phyloP scores from a whole-genome alignment of 1,140 invertebrate species.

The Phthorimaea operculella region DNA sequence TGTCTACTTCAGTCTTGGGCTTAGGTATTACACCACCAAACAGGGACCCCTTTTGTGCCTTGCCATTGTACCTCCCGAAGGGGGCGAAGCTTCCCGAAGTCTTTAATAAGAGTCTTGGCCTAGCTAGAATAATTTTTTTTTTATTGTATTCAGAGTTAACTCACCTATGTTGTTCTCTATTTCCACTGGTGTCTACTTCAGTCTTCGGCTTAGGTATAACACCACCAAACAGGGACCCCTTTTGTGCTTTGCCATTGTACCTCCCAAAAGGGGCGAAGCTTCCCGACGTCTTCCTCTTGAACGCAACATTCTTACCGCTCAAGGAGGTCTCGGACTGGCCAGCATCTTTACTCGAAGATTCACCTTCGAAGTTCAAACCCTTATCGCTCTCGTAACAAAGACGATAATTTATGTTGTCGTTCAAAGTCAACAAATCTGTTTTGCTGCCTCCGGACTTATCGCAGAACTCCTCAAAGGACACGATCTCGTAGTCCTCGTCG shows the following conservation, averaged over 20 bases:
- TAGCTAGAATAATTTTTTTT: too few species aligned
- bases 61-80: constrained; percentile 38
- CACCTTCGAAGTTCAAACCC: constrained; percentile 30
- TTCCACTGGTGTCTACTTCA: constrained; percentile 34
- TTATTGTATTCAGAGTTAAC: background rate
- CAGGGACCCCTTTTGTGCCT: constrained; percentile 27
- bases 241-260: constrained; percentile 24
- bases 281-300: constrained; percentile 39
- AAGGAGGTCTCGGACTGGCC: constrained; percentile 57
- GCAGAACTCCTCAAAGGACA: constrained; percentile 70
- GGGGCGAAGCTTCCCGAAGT: constrained; percentile 41
- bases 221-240: constrained; percentile 40
- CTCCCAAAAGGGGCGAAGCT: constrained; percentile 50
- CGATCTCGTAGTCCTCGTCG: constrained; percentile 64
- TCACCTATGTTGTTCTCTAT: constrained; percentile 44
- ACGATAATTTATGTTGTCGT: constrained; percentile 66
- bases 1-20: constrained; percentile 39
- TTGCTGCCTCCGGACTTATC: constrained; percentile 63
- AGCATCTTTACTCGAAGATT: constrained; percentile 40
- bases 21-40: constrained; percentile 50
- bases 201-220: constrained; percentile 42
- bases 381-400: constrained; percentile 60
- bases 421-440: constrained; percentile 63
- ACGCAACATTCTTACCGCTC: constrained; percentile 45
- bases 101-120: too few species aligned